Conservation (phyloP, 2,888 invertebrate genomes). For the Heteropelma amictum region DNA sequence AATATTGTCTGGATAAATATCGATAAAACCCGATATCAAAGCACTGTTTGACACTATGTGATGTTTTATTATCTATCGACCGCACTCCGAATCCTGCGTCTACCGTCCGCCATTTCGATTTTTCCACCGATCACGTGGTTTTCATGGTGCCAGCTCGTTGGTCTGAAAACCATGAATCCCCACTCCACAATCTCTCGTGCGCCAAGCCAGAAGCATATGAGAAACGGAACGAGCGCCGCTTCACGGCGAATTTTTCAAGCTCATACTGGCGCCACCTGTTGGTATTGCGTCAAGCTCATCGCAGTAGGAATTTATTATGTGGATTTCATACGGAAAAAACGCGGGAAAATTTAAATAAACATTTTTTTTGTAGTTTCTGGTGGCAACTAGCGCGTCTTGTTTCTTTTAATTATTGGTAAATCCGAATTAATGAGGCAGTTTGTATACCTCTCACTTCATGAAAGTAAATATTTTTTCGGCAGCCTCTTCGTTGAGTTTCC, state of each 20-base stretch:
- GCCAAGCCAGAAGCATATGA: background rate
- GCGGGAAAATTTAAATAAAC: too few relatives aligned
- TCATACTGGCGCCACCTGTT: conserved; percentile 8
- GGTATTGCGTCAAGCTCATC: background rate
- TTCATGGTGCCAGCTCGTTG: conserved; percentile 50
- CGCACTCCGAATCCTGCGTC: conserved; percentile 74
- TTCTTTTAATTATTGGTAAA: too few relatives aligned
- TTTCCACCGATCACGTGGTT: conserved; percentile 71
- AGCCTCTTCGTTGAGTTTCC: too few relatives aligned
- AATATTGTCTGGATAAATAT: background rate
- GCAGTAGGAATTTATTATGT: background rate
- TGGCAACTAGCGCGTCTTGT: too few relatives aligned
- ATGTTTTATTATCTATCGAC: conserved; percentile 73
- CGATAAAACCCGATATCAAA: background rate
- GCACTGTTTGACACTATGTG: conserved; percentile 56
- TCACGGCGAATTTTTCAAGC: background rate
- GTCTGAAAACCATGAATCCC: conserved; percentile 59
- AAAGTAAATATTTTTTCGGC: too few relatives aligned
- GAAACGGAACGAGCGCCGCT: background rate
- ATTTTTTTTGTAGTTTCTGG: too few relatives aligned
- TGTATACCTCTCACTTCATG: too few relatives aligned
- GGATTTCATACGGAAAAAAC: too few relatives aligned
- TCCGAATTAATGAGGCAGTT: too few relatives aligned
- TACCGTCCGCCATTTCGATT: conserved; percentile 76
- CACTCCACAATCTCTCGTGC: background rate